Evolutionary conservation across 1,140 invertebrate species (phyloP).

Genomic region (Radopholus similis): DNA sequence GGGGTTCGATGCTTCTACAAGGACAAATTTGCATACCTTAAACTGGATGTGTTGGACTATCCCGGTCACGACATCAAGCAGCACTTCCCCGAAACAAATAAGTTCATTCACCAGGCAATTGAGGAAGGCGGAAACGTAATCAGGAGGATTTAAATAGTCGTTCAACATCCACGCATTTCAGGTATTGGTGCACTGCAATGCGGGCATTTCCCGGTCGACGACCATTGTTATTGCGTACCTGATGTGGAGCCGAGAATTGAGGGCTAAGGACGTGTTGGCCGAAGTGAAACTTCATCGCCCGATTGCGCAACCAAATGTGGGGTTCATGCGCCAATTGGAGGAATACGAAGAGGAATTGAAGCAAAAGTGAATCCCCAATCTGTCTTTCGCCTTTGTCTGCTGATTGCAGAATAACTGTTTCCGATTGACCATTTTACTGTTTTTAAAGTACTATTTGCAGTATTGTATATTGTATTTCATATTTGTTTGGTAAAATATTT

Average conservation of each 20-base stretch:
- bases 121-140: conserved; percentile 49
- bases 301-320: conserved; percentile 21
- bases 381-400: too few relatives aligned
- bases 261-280: conserved; percentile 70
- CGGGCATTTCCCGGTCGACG: conserved; percentile 81
- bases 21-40: conserved; percentile 61
- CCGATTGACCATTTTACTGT: too few relatives aligned
- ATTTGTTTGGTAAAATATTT: too few relatives aligned
- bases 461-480: too few relatives aligned
- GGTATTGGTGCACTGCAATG: conserved; percentile 83
- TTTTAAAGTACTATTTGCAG: too few relatives aligned
- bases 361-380: too few relatives aligned
- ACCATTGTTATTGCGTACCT: conserved; percentile 77
- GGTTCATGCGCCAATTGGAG: conserved; percentile 18
- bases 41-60: conserved; percentile 58
- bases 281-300: too few relatives aligned
- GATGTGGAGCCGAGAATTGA: conserved; percentile 69
- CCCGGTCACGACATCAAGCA: conserved; percentile 40
- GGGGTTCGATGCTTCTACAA: conserved; percentile 56
- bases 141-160: too few relatives aligned
- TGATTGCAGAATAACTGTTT: too few relatives aligned
- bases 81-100: conserved; percentile 56
- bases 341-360: conserved; percentile 7
- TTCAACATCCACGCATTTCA: too few relatives aligned
- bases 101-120: conserved; percentile 60